Percentiles rank a stretch among this genome's conserved stretches.
Evolutionary conservation across 1,140 invertebrate species (phyloP).

Genomic region (Glomeris maerens): DNA sequence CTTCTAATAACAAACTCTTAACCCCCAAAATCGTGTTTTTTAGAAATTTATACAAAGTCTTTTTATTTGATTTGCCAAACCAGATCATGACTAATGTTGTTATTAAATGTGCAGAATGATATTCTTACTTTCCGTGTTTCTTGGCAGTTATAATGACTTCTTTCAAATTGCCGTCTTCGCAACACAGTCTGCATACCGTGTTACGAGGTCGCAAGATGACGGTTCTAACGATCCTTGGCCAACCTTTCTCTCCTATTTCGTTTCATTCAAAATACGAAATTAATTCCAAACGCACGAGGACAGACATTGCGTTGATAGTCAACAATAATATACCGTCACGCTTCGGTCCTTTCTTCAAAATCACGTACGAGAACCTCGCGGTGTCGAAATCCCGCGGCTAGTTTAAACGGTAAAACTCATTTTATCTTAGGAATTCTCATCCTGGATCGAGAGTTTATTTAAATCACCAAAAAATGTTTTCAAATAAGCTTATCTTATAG

Average conservation of each 20-base stretch:
- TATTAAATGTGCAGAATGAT: conserved; percentile 5
- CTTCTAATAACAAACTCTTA: no score
- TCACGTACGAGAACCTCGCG: conserved; percentile 55
- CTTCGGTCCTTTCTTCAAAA: conserved; percentile 57
- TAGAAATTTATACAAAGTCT: conserved; percentile 3
- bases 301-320: no score
- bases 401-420: no score
- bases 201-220: conserved; percentile 49
- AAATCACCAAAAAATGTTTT: no score
- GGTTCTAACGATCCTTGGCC: conserved; percentile 61
- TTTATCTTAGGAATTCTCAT: no score
- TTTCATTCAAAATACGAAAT: no score
- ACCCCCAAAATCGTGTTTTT: conserved; percentile 9
- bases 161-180: conserved; percentile 50
- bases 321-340: no score
- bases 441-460: no score
- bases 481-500: no score
- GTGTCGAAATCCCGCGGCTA: conserved; percentile 28
- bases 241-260: conserved; percentile 37
- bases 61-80: conserved; percentile 5
- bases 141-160: conserved; percentile 57
- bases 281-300: no score
- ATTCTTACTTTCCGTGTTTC: conserved; percentile 52
- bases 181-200: conserved; percentile 62
- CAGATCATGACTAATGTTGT: conserved; percentile 1